These are phyloP conservation scores for Drymonia ruficornis DNA, from an alignment of 2,888 invertebrate species.

Conservation along the genomic window DNA sequence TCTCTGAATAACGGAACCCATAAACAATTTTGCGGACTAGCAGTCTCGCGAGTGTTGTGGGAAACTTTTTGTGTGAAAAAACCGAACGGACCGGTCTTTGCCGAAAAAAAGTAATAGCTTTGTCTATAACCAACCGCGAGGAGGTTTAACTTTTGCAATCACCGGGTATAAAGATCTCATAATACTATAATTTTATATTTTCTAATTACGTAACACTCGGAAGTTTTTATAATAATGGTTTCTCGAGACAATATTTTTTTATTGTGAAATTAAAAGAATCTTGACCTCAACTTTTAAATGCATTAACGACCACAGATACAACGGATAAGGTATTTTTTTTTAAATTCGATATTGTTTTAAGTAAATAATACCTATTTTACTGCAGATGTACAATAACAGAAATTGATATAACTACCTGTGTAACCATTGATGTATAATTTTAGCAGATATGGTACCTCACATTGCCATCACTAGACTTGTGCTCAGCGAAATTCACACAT, in stretches of 20 bases:
- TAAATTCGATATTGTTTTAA: no score
- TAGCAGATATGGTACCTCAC: no score
- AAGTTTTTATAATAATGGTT: no score
- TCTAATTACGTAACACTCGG: no score
- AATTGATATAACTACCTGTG: no score
- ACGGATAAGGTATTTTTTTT: no score
- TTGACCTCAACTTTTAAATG: not conserved
- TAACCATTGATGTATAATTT: no score
- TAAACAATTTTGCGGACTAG: not conserved
- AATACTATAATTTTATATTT: not conserved
- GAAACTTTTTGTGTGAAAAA: conserved; percentile 1
- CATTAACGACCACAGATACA: not conserved
- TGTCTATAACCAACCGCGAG: not conserved
- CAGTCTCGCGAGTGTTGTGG: not conserved
- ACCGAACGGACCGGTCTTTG: conserved; percentile 4
- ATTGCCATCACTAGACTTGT: no score
- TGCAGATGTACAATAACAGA: no score
- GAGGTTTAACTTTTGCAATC: not conserved
- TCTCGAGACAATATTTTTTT: no score
- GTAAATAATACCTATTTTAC: no score
- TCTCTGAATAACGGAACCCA: not conserved
- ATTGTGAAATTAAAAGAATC: not conserved
- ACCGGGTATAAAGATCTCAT: not conserved
- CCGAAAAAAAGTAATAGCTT: conserved; percentile 1
- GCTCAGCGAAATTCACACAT: no score